Evolutionary conservation across 2,888 invertebrate species (phyloP).

Genomic region (Dolichopus griseipennis): DNA sequence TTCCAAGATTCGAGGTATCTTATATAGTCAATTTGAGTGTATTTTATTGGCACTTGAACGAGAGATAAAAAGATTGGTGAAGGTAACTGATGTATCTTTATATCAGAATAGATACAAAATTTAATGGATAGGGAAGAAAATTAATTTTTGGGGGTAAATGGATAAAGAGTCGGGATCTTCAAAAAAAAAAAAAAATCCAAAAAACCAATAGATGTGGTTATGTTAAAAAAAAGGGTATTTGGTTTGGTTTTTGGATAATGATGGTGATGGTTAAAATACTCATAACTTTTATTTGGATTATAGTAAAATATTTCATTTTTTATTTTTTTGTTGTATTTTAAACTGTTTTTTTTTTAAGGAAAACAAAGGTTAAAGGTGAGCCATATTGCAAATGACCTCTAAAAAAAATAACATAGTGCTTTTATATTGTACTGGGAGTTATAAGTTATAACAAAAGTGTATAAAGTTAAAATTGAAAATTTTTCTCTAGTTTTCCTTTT

Average conservation of each 20-base stretch:
- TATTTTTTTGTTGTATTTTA: too few species aligned
- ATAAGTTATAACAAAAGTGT: too few species aligned
- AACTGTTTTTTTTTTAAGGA: neutral
- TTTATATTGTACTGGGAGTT: too few species aligned
- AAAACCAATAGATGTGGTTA: neutral
- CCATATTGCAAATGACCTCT: neutral
- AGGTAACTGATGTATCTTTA: neutral
- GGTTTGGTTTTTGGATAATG: too few species aligned
- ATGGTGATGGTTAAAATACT: neutral
- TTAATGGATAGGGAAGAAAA: too few species aligned
- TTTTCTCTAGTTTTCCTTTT: too few species aligned
- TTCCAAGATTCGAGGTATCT: neutral
- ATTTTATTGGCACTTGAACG: neutral
- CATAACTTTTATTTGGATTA: neutral
- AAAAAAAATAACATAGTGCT: neutral
- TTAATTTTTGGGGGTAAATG: neutral
- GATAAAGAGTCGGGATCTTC: neutral
- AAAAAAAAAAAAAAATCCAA: neutral
- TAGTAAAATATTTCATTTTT: too few species aligned
- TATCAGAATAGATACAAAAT: neutral
- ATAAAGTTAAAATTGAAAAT: too few species aligned
- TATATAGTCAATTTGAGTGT: conserved; percentile 6
- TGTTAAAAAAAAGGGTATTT: too few species aligned
- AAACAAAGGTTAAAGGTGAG: neutral
- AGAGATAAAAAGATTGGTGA: neutral